phyloP scores from a whole-genome alignment of 2,113 vertebrate genomes.

The Hippocampus mohnikei region DNA sequence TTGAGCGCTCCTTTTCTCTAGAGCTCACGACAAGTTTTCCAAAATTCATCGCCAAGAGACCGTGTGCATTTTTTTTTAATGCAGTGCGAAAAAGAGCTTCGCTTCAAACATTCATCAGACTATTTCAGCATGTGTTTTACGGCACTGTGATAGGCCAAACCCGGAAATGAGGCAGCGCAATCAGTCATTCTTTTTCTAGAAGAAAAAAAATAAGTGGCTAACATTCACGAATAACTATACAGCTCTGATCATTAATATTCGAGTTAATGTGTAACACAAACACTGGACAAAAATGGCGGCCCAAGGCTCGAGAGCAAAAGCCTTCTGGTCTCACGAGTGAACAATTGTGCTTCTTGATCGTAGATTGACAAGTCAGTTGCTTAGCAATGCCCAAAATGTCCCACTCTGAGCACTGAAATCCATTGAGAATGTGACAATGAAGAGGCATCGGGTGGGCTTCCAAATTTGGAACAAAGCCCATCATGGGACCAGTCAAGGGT shows the following conservation, averaged over 20 bases:
- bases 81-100: conserved; percentile 1
- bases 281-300: background rate
- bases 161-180: conserved; percentile 10
- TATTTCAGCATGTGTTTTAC: conserved; percentile 36
- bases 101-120: conserved; percentile 41
- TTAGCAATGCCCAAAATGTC: background rate
- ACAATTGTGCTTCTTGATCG: background rate
- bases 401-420: background rate
- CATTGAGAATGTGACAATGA: background rate
- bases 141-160: conserved; percentile 39
- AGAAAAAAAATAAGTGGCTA: conserved; percentile 4
- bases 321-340: background rate
- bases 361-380: background rate
- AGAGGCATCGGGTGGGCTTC: too few species aligned
- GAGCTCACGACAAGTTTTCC: background rate
- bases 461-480: background rate
- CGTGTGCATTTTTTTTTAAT: conserved; percentile 23
- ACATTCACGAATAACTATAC: conserved; percentile 27
- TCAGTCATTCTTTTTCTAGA: background rate
- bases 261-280: background rate
- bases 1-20: conserved; percentile 11
- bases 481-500: background rate
- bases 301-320: background rate
- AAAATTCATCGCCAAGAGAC: conserved; percentile 4
- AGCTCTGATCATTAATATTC: conserved; percentile 1